Conservation (phyloP, 1,140 invertebrate genomes). For the Belonocnema kinseyi region DNA sequence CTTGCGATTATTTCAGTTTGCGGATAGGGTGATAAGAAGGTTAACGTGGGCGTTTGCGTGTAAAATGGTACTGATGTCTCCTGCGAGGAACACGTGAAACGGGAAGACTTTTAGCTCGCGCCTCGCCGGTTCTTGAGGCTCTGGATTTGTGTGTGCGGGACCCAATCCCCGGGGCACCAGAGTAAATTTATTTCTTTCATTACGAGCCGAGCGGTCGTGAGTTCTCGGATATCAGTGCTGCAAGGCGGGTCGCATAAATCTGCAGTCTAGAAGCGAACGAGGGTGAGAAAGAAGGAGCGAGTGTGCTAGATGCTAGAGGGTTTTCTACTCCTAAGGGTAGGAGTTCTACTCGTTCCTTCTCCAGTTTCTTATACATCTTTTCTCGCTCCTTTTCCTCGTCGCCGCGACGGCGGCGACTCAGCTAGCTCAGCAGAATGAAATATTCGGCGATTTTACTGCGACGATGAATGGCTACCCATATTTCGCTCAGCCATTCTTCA, state of each 20-base stretch:
- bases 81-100: conserved; percentile 59
- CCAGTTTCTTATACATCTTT: conserved; percentile 24
- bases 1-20: conserved; percentile 1
- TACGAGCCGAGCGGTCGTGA: conserved; percentile 74
- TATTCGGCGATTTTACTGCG: conserved; percentile 72
- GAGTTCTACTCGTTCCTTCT: conserved; percentile 27
- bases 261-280: conserved; percentile 64
- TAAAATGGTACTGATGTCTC: conserved; percentile 62
- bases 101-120: conserved; percentile 50
- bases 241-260: conserved; percentile 75
- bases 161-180: conserved; percentile 49
- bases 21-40: conserved; percentile 55
- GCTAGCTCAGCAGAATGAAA: conserved; percentile 67
- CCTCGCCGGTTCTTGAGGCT: conserved; percentile 23
- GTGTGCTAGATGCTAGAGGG: conserved; percentile 47
- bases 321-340: conserved; percentile 36
- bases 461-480: conserved; percentile 70
- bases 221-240: conserved; percentile 75
- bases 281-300: conserved; percentile 51
- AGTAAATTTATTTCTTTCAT: conserved; percentile 78
- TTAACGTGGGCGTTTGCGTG: conserved; percentile 63
- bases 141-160: conserved; percentile 43
- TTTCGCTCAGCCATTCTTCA: conserved; percentile 63
- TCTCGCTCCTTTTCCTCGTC: conserved; percentile 35
- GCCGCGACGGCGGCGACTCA: conserved; percentile 59